Base-by-base conservation (phyloP, 2,888 invertebrate genomes). In the Eilema caniola region DNA sequence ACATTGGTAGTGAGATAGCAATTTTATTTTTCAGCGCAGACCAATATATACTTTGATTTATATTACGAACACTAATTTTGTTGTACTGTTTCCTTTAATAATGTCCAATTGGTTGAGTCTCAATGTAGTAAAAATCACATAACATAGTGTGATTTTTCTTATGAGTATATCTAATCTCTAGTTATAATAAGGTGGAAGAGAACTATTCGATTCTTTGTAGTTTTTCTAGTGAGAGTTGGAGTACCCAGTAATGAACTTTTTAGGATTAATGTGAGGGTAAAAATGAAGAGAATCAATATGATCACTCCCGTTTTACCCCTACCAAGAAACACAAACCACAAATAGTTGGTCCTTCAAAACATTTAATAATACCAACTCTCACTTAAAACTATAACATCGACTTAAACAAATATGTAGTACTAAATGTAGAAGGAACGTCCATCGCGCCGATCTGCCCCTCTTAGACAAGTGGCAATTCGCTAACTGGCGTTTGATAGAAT, bases 131-230 rank as follows among this genome's bases (percentile, higher is more conserved):
- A 24, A 23, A 62, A 24, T 62, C 62, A 62, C 33, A 11, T 31
- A 23, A 23, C 23, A 14, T 33, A 4, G n/a, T 61, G n/a, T 23
- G 28, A 31, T 33, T 24, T 24, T 41, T 11, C 41, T 62, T 41
- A 62, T 23, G 8, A 23, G 12, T 61, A 61, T 25, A 4, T 25
- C 2, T 59, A 53, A 59, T 59, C 5, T 20, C 61, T 61, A 61
- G 12, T 61, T 33, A n/a, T 33, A 20, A n/a, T 33, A n/a, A 28
- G n/a, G 33, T 61, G 28, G 61, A 59, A 31, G 61, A 31, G 28
- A 61, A 61, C 31, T 31, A 61, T n/a, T 61, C 61, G 31, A 61
- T 61, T 33, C 20, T 31, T n/a, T 8, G 31, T 59, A 25, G 24
- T 14, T 24, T 37, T 4, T 25, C 24, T 41, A 25, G n/a, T 12